A percentile compares a stretch with the other conserved stretches of the same genome.
phyloP scores from a whole-genome alignment of 1,140 invertebrate species.

The Anadara kagoshimensis region DNA sequence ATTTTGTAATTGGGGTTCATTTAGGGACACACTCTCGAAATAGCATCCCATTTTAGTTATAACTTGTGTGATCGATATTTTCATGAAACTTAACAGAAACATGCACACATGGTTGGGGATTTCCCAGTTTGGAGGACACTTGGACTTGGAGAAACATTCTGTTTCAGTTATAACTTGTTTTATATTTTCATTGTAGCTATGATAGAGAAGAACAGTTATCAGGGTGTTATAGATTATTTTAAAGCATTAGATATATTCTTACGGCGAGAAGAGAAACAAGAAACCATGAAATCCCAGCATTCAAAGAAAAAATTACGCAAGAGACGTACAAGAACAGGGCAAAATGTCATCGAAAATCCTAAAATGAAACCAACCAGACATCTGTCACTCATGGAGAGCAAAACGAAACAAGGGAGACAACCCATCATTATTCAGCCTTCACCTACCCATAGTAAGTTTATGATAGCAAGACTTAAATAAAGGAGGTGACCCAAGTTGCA shows the following conservation, averaged over 20 bases:
- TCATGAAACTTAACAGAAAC: no score
- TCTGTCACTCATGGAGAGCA: slow-evolving; percentile 37
- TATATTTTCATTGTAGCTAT: slow-evolving; percentile 78
- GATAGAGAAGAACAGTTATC: slow-evolving; percentile 91
- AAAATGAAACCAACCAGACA: slow-evolving; percentile 42
- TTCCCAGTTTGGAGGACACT: no score
- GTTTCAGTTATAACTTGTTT: no score
- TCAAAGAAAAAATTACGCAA: slow-evolving; percentile 54
- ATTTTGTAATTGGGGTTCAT: no score
- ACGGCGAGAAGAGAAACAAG: slow-evolving; percentile 51
- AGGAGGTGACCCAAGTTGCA: no score
- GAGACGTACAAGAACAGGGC: slow-evolving; percentile 38
- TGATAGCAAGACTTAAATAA: no score
- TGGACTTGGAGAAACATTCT: no score
- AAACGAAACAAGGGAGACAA: slow-evolving; percentile 17
- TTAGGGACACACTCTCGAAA: no score
- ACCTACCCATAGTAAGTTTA: slow-evolving; percentile 42
- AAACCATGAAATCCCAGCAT: slow-evolving; percentile 37
- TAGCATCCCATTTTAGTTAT: no score
- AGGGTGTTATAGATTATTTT: slow-evolving; percentile 85
- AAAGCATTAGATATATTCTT: slow-evolving; percentile 72
- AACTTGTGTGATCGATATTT: no score
- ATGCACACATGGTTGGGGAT: no score
- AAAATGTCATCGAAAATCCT: slow-evolving; percentile 26
- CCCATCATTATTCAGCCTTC: slow-evolving; percentile 35